Base-by-base conservation (phyloP, 2,113 vertebrate species). In the Boulengeromyrus knoepffleri region DNA sequence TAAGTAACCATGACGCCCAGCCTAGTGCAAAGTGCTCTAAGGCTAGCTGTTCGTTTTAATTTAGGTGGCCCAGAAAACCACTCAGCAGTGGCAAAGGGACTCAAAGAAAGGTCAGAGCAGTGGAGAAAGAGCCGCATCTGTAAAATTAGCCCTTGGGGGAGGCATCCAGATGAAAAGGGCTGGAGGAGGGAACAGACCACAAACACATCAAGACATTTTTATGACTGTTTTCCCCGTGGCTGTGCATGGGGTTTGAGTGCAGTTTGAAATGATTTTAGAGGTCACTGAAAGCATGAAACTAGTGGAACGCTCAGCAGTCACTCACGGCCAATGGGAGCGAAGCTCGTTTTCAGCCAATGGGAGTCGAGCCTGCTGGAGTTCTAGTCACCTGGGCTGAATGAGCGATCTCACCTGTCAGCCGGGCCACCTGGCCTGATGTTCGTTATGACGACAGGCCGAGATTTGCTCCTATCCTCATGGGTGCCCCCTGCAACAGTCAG, bases 381-480 rank as follows among this genome's bases (percentile, higher is more conserved):
- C n/a, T 12, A 36, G 8, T 42, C 47, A 50, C 70, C 7, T 70
- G 62, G n/a, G 6, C 45, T 66, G 66, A 39, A 52, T 80, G 39
- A 36, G 15, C 39, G 50, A 94, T 89, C 92, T 92, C 95, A 99
- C 99, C 99, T 98, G 96, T 99, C 99, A 91, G 98, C 98, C 12
- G 99, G 98, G 62, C 99, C 98, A 90, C 98, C 97, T 12, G 97
- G 97, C 93, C 99, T 96, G 93, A 99, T 97, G 92, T 97, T 99
- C 74, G 98, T 99, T 95, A 99, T 96, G 94, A 98, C 97, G 93
- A 99, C 96, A 1, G 99, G 98, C 21, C 99, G 98, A 92, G 97
- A 98, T 97, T 99, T 99, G 96, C 98, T 99, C 95, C 98, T 97
- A 94, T 99, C 98, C 93, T 99, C 99, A 0, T 98, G 96, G 58